Evolutionary conservation across 1,140 invertebrate genomes (phyloP).

Genomic region (Drepana arcuata): DNA sequence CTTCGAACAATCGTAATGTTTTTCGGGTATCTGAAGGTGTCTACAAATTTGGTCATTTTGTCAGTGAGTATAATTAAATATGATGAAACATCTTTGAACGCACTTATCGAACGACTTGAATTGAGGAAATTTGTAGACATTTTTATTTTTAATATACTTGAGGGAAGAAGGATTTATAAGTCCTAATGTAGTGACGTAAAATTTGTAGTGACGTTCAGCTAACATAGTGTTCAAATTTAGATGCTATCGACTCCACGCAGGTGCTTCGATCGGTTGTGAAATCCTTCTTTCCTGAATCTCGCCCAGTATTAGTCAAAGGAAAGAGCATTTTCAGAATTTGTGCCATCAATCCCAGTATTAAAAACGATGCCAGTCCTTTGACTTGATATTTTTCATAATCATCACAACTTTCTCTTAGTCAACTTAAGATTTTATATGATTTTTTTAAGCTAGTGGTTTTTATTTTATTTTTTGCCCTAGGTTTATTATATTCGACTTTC

Average conservation of each 20-base stretch:
- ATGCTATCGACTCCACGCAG: conserved; percentile 30
- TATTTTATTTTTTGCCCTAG: conserved; percentile 54
- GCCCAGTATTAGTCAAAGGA: conserved; percentile 69
- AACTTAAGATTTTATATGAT: conserved; percentile 64
- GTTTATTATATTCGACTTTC: conserved; percentile 61
- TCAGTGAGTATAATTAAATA: no score
- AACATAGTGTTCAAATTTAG: conserved; percentile 29
- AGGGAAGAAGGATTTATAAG: conserved; percentile 62
- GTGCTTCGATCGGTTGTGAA: conserved; percentile 67
- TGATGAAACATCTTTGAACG: no score
- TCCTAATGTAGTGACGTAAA: background rate
- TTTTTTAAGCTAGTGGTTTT: conserved; percentile 67
- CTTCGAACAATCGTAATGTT: conserved; percentile 40
- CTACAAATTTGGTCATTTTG: no score
- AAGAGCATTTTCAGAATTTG: conserved; percentile 58
- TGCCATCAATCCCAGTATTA: conserved; percentile 71
- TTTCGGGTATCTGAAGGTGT: conserved; percentile 41
- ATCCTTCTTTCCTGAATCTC: conserved; percentile 65
- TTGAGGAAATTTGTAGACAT: no score
- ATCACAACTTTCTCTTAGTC: conserved; percentile 70
- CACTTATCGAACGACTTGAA: no score
- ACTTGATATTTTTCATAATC: conserved; percentile 60
- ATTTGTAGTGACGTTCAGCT: background rate
- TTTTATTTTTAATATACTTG: no score
- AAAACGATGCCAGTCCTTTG: conserved; percentile 58